Evolutionary conservation across 2,888 invertebrate species (phyloP).

Genomic region (Ptychoptera albimana): DNA sequence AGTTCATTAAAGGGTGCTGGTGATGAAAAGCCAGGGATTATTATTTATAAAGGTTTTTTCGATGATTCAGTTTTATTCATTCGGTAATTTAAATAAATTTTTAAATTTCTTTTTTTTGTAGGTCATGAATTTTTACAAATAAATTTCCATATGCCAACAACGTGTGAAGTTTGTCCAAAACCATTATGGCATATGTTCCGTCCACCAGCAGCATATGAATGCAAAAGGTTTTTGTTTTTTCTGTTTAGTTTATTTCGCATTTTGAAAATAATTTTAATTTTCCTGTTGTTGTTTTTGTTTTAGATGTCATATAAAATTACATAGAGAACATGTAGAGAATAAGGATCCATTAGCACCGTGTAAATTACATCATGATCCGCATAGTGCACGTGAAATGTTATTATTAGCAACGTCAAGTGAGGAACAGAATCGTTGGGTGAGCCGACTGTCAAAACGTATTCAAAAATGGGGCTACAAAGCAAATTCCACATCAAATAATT

Average conservation of each 20-base stretch:
- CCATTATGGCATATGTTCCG: constrained; percentile 96
- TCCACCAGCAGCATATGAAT: constrained; percentile 94
- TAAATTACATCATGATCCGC: constrained; percentile 90
- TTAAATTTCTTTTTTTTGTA: constrained; percentile 54
- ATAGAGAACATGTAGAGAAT: constrained; percentile 86
- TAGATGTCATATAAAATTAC: constrained; percentile 95
- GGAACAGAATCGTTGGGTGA: constrained; percentile 88
- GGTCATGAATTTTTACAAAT: constrained; percentile 92
- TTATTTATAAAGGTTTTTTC: constrained; percentile 27
- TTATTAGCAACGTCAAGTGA: constrained; percentile 71
- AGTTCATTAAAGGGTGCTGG: constrained; percentile 33
- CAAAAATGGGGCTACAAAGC: constrained; percentile 87
- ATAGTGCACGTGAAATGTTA: constrained; percentile 83
- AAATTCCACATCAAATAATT: constrained; percentile 42
- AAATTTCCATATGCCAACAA: constrained; percentile 95
- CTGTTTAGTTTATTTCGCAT: background rate
- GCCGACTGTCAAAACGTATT: constrained; percentile 77
- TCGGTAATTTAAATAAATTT: background rate
- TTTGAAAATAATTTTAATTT: too few relatives aligned
- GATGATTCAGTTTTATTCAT: background rate
- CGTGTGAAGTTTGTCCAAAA: constrained; percentile 94
- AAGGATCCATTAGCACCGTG: constrained; percentile 80
- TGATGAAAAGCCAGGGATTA: constrained; percentile 29
- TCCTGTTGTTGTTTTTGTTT: too few relatives aligned
- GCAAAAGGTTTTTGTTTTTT: too few relatives aligned